Percentiles rank a stretch among this genome's conserved stretches.
Conservation (phyloP, 2,113 vertebrate genomes). For the Polyodon spathula region DNA sequence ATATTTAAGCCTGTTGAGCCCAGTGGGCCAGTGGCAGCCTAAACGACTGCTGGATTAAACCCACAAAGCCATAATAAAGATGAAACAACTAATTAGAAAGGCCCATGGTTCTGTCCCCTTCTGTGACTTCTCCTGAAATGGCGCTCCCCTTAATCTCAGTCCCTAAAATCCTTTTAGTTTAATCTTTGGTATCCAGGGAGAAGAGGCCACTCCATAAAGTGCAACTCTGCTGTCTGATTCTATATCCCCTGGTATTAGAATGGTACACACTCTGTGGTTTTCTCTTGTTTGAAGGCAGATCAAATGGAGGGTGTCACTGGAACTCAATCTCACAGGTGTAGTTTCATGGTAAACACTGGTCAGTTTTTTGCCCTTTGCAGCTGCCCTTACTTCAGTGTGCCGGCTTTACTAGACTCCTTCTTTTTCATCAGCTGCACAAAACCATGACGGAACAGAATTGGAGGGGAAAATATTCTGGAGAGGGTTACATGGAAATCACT, state of each 20-base stretch:
- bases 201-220: constrained; percentile 25
- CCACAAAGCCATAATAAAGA: neutral
- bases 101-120: constrained; percentile 10
- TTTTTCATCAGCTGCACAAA: neutral
- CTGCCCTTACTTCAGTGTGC: neutral
- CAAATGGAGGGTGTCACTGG: constrained; percentile 23
- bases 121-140: constrained; percentile 54
- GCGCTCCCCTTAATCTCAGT: constrained; percentile 39
- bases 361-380: constrained; percentile 6
- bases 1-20: neutral
- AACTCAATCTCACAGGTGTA: constrained; percentile 30
- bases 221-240: constrained; percentile 19
- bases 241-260: constrained; percentile 27
- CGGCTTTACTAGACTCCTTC: neutral
- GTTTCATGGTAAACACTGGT: constrained; percentile 22
- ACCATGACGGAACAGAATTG: neutral
- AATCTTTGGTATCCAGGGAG: constrained; percentile 22
- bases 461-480: neutral
- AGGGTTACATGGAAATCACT: too few species aligned
- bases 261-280: constrained; percentile 17
- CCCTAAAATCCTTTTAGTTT: constrained; percentile 10
- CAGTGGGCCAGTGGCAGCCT: neutral
- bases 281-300: constrained; percentile 25
- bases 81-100: constrained; percentile 2
- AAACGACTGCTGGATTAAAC: constrained; percentile 1